These are phyloP conservation scores for Erythrocercus mccallii DNA, from an alignment of 2,113 vertebrate genomes.

Conservation along the genomic window DNA sequence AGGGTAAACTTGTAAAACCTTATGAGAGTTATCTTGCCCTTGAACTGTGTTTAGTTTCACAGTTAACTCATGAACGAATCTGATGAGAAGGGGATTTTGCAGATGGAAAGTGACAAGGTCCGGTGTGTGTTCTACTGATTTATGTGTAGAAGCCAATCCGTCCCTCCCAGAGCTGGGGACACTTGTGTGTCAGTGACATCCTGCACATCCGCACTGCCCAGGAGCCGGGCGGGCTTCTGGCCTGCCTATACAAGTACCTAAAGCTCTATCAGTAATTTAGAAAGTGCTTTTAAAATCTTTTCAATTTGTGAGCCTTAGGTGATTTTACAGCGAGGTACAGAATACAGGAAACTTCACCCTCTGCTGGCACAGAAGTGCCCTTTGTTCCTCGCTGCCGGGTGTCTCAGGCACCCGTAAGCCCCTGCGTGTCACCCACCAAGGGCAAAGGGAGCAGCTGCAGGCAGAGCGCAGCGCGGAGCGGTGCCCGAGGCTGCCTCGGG, in stretches of 20 bases:
- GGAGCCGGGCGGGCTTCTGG: background rate
- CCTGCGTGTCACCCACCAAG: rapidly evolving
- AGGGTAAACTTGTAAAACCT: background rate
- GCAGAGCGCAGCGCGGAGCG: rapidly evolving
- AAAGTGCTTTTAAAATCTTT: background rate
- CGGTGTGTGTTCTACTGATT: rapidly evolving
- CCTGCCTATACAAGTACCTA: background rate
- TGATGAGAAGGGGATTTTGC: background rate
- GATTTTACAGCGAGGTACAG: background rate
- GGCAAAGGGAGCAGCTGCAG: rapidly evolving
- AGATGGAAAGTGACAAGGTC: background rate
- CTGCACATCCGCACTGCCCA: background rate
- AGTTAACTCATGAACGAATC: background rate
- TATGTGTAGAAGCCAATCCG: background rate
- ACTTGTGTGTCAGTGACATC: background rate
- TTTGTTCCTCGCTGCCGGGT: rapidly evolving
- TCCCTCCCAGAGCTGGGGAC: background rate
- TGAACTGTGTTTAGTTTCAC: background rate
- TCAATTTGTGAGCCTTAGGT: background rate
- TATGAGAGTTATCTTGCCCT: background rate
- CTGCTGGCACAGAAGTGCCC: rapidly evolving
- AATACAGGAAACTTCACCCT: background rate
- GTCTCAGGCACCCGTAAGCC: rapidly evolving
- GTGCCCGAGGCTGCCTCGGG: rapidly evolving
- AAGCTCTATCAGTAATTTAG: background rate